Conservation (phyloP, 2,888 invertebrate species). For the Nemapogon koenigi region DNA sequence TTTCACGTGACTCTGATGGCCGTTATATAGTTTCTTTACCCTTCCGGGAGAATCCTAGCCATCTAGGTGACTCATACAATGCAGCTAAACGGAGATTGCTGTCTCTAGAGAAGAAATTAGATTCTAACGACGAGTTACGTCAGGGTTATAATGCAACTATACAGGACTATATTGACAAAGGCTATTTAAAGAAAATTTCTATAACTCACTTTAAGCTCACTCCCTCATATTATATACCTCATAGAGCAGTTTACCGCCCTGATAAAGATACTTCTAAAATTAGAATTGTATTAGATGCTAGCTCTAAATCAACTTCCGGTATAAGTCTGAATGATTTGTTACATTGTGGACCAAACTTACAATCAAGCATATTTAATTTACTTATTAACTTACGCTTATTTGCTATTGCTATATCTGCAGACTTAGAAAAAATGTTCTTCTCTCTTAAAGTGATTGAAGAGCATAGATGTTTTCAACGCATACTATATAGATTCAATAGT, state of each 20-base stretch:
- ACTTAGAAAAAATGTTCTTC: conserved; percentile 9
- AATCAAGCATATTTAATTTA: conserved; percentile 1
- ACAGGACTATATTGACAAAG: conserved; percentile 10
- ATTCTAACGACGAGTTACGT: neutral
- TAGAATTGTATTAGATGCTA: conserved; percentile 10
- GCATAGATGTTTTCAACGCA: conserved; percentile 12
- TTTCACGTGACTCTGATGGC: conserved; percentile 12
- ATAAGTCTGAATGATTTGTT: conserved; percentile 14
- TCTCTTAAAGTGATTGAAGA: neutral
- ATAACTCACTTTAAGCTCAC: neutral
- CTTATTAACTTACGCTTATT: conserved; percentile 8
- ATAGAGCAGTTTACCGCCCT: conserved; percentile 4
- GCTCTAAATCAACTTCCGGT: conserved; percentile 7
- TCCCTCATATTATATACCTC: conserved; percentile 5
- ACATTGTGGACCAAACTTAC: conserved; percentile 14
- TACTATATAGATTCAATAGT: conserved; percentile 13
- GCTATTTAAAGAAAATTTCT: conserved; percentile 1
- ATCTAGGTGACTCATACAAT: conserved; percentile 13
- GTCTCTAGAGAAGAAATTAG: conserved; percentile 13
- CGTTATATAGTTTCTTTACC: conserved; percentile 14
- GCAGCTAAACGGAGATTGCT: conserved; percentile 10
- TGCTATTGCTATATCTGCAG: conserved; percentile 4
- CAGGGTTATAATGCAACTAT: conserved; percentile 2
- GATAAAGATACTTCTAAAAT: conserved; percentile 8
- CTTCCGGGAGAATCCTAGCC: conserved; percentile 11